Conservation (phyloP, 35 echinoderm and acorn worm species). For the Amphiura filiformis region DNA sequence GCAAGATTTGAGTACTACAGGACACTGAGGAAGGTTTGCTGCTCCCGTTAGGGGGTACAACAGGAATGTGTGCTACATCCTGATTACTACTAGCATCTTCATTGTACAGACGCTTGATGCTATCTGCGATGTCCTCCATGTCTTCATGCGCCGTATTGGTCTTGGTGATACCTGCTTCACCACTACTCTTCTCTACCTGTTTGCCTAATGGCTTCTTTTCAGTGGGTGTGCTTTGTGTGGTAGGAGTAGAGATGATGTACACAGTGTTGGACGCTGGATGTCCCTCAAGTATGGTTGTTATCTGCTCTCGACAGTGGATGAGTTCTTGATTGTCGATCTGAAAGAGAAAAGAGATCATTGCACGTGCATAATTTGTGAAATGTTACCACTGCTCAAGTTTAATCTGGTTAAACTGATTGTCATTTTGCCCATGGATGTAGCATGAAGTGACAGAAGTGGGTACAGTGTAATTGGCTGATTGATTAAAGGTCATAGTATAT, state of each 20-base stretch:
- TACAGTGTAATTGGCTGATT: no score
- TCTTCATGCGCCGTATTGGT: conserved; percentile 40
- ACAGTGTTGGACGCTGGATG: conserved; percentile 53
- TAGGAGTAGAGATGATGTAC: conserved; percentile 30
- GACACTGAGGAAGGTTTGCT: conserved; percentile 8
- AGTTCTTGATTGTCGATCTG: conserved; percentile 84
- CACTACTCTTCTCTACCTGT: no score
- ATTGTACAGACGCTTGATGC: conserved; percentile 91
- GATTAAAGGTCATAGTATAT: no score
- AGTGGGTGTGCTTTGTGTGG: conserved; percentile 18
- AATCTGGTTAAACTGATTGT: not conserved
- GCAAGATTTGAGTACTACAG: conserved; percentile 29
- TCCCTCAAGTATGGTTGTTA: conserved; percentile 57
- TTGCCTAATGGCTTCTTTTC: no score
- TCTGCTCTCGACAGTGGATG: conserved; percentile 90
- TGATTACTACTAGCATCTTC: conserved; percentile 43
- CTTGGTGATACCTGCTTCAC: conserved; percentile 50
- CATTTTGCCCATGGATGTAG: not conserved
- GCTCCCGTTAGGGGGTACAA: not conserved
- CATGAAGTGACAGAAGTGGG: not conserved
- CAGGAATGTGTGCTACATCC: no score
- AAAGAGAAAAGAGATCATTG: conserved; percentile 12
- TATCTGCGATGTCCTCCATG: conserved; percentile 66
- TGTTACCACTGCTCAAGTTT: not conserved
- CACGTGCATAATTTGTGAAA: not conserved